A percentile compares a stretch with the other conserved stretches of the same genome.
Evolutionary conservation across 2,797 vertebrate species (phyloP).

Genomic region (Neoniphon sammara): DNA sequence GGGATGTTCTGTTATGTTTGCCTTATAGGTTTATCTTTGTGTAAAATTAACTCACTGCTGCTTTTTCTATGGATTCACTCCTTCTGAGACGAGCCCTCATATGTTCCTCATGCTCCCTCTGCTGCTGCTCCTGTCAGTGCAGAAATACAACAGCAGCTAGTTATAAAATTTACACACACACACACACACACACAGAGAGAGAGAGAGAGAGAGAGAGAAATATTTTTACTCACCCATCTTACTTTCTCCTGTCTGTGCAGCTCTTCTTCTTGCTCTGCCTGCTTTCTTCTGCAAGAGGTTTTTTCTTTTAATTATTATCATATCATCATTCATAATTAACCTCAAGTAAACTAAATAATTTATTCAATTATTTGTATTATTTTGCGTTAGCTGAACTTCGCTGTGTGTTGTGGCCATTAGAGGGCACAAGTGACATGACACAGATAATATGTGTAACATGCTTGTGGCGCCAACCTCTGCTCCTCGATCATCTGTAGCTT

Average conservation of each 20-base stretch:
- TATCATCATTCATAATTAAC: neutral
- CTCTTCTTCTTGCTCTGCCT: slow-evolving; percentile 81
- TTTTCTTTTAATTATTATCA: neutral
- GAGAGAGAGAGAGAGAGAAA: neutral
- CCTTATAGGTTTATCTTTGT: neutral
- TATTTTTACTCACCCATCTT: slow-evolving; percentile 81
- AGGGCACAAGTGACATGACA: slow-evolving; percentile 21
- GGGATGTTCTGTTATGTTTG: neutral
- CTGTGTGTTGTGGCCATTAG: slow-evolving; percentile 21
- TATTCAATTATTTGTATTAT: no score
- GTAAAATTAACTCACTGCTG: slow-evolving; percentile 81
- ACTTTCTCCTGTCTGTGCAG: slow-evolving; percentile 80
- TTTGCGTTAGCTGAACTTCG: neutral
- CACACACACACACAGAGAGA: neutral
- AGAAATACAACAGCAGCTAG: slow-evolving; percentile 37
- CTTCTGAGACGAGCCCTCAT: slow-evolving; percentile 81
- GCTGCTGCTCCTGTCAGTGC: slow-evolving; percentile 81
- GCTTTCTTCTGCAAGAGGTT: slow-evolving; percentile 78
- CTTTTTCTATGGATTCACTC: slow-evolving; percentile 88
- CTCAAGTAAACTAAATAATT: neutral
- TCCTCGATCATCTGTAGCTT: slow-evolving; percentile 84
- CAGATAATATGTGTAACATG: neutral
- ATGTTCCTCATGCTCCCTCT: slow-evolving; percentile 85
- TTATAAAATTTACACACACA: slow-evolving; percentile 22
- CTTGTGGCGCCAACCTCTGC: slow-evolving; percentile 74